These are phyloP conservation scores for Metridium senile DNA, from an alignment of 92 coral and sea anemone genomes.

Conservation along the genomic window DNA sequence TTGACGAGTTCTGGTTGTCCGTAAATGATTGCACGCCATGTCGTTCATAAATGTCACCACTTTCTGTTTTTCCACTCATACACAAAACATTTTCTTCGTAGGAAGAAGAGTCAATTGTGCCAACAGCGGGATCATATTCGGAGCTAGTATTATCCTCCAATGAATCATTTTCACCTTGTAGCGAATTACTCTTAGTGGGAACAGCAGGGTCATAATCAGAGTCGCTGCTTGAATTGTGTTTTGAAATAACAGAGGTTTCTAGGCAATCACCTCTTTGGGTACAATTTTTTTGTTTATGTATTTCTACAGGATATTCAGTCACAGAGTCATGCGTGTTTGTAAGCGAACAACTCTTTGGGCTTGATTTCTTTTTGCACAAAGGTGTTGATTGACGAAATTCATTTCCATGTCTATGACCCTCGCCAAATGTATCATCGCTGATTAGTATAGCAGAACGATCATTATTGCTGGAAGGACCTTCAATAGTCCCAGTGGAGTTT, in stretches of 20 bases:
- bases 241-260: background rate
- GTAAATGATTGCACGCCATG: too few species aligned
- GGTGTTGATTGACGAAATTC: background rate
- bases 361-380: background rate
- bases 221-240: background rate
- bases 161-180: background rate
- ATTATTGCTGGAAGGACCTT: too few species aligned
- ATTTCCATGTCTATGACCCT: too few species aligned
- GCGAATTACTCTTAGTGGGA: background rate
- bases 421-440: too few species aligned
- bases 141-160: background rate
- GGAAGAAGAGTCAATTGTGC: background rate
- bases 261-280: too few species aligned
- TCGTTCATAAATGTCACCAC: too few species aligned
- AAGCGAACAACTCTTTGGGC: background rate
- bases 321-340: background rate
- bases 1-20: too few species aligned
- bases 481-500: too few species aligned
- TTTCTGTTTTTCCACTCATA: too few species aligned
- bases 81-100: too few species aligned
- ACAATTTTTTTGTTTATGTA: background rate
- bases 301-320: background rate
- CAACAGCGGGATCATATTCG: conserved; percentile 12
- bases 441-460: too few species aligned
- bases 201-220: conserved; percentile 9